Evolutionary conservation across 2,888 invertebrate species (phyloP), one percentile per base, ranked within the genome.

Genomic region (Mamestra brassicae): DNA sequence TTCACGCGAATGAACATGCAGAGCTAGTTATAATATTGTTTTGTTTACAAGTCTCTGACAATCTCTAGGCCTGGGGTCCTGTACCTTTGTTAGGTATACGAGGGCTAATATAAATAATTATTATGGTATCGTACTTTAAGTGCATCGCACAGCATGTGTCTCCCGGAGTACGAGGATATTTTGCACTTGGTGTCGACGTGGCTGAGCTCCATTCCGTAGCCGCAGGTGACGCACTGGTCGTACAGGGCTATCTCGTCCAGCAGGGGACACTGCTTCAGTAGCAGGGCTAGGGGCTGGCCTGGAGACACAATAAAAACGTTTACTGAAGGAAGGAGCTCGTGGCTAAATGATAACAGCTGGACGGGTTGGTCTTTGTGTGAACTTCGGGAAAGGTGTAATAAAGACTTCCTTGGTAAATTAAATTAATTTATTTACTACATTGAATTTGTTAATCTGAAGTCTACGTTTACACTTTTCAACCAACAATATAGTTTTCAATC

Each of bases 111-210:
- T 45, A 11, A 45, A 11, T 11, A 11, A 11, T 58, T 60, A 38
- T 42, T 6, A 61, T 0, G 10, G 26, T n/a, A 15, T 42, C 69
- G 38, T 89, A 96, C 96, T 89, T 89, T 89, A 10, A 97, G 88
- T 2, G 97, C 96, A 72, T 95, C 94, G 77, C 94, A 93, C 4
- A 96, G 87, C 94, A 95, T 95, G 70, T 95, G 94, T 6, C 91
- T 89, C 0, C 97, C 96, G 11, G 95, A 95, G 81, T 89, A 96
- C 0, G 96, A 93, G 5, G 95, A 92, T 7, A 97, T 94, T 78
- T 92, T 95, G 80, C 96, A 96, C 85, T 94, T 95, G 50, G 96
- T 96, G 81, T 96, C 96, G 4, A 97, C 95, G 79, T 96, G 96
- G 74, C 96, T 95, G 0, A 97, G 91, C 76, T 97, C 97, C 93